Evolutionary conservation across 2,888 invertebrate species (phyloP).

Genomic region (Lithophane semibrunnea): DNA sequence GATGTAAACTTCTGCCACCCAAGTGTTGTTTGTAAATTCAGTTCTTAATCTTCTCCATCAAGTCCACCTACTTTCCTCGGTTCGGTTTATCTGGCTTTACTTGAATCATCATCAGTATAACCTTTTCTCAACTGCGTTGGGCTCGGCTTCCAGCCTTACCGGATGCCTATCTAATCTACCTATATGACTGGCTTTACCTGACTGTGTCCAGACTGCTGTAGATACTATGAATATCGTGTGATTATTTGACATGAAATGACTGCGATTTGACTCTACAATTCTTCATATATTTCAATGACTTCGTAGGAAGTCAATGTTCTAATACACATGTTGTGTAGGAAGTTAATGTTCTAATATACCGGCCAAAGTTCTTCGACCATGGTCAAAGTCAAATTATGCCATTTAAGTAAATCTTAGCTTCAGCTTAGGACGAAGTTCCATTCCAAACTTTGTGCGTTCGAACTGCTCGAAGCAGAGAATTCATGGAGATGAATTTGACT

Average conservation of each 20-base stretch:
- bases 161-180: not conserved
- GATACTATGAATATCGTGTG: not conserved
- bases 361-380: conserved; percentile 10
- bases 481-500: not conserved
- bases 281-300: not conserved
- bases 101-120: not conserved
- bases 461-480: not conserved
- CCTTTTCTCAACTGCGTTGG: not conserved
- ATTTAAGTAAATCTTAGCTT: conserved; percentile 2
- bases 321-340: conserved; percentile 16
- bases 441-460: not conserved
- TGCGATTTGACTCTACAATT: conserved; percentile 1
- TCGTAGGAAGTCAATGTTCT: conserved; percentile 12
- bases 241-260: not conserved
- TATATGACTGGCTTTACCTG: not conserved
- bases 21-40: not conserved
- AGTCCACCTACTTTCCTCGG: not conserved
- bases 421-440: not conserved
- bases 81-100: not conserved
- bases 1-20: not conserved
- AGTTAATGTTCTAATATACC: conserved; percentile 3
- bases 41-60: not conserved
- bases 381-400: conserved; percentile 19
- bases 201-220: not conserved
- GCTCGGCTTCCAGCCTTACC: not conserved